A percentile compares a stretch with the other conserved stretches of the same genome.
Conservation (phyloP, 35 echinoderm and acorn worm genomes). For the Antedon bifida region DNA sequence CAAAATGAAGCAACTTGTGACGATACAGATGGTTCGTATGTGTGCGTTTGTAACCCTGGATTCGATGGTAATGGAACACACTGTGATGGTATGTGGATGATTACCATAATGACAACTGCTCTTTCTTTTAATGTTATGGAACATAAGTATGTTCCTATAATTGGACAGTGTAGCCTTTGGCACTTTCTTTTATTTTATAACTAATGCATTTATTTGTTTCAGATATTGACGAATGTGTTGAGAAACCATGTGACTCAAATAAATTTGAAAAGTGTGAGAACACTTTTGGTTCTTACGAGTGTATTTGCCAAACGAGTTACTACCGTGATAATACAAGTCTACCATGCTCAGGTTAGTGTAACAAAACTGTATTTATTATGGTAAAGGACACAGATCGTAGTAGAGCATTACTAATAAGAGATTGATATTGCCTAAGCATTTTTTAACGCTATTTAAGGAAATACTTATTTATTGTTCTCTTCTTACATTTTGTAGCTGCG, state of each 20-base stretch:
- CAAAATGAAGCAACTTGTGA: background rate
- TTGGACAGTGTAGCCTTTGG: no score
- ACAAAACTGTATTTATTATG: no score
- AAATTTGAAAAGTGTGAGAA: background rate
- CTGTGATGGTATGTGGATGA: background rate
- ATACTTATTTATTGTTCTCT: background rate
- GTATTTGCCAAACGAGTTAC: background rate
- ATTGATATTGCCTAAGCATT: no score
- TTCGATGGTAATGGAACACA: background rate
- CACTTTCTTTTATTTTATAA: background rate
- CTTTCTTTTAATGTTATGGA: no score
- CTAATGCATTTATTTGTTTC: background rate
- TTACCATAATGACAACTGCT: background rate
- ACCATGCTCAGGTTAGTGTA: background rate
- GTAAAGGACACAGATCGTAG: no score
- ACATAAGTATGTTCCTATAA: no score
- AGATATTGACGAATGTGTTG: background rate
- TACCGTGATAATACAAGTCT: background rate
- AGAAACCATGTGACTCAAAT: background rate
- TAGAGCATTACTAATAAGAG: no score
- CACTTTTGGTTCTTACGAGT: background rate
- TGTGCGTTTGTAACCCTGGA: background rate
- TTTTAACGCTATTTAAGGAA: no score
- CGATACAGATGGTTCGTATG: background rate
- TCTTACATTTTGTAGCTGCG: background rate